phyloP scores from a whole-genome alignment of 2,797 vertebrate genomes.

The Leptodactylus fallax region DNA sequence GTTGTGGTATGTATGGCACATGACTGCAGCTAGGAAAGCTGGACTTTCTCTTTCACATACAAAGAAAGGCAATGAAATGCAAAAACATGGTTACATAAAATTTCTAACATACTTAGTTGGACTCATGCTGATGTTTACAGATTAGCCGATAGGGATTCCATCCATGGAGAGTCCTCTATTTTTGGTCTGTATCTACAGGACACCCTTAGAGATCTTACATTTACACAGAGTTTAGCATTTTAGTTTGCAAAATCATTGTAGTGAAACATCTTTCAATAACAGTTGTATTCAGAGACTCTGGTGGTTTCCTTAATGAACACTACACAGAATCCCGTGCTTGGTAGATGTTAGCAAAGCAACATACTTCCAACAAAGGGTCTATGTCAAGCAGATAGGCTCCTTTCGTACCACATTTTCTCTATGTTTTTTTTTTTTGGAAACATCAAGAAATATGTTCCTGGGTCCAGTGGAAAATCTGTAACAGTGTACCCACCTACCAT shows the following conservation, averaged over 20 bases:
- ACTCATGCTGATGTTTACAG: background rate
- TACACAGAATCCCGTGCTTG: background rate
- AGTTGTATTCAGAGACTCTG: background rate
- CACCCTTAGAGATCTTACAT: background rate
- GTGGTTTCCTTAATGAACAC: slow-evolving; percentile 1
- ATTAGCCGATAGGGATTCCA: background rate
- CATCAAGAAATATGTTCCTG: background rate
- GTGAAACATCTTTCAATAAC: background rate
- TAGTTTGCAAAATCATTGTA: slow-evolving; percentile 3
- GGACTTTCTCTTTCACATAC: no score
- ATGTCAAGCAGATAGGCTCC: background rate
- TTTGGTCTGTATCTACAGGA: background rate
- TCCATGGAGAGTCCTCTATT: background rate
- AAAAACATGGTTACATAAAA: no score
- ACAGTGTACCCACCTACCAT: background rate
- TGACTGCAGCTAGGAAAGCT: no score
- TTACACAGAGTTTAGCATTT: slow-evolving; percentile 8
- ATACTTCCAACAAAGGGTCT: background rate
- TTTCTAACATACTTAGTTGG: no score
- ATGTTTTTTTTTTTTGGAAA: background rate
- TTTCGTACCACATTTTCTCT: background rate
- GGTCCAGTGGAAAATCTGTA: background rate
- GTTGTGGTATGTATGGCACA: no score
- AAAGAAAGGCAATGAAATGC: no score
- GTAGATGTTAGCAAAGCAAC: background rate